Conservation (phyloP, 37 sponge, comb jelly and placozoan species). For the Spongilla lacustris region DNA sequence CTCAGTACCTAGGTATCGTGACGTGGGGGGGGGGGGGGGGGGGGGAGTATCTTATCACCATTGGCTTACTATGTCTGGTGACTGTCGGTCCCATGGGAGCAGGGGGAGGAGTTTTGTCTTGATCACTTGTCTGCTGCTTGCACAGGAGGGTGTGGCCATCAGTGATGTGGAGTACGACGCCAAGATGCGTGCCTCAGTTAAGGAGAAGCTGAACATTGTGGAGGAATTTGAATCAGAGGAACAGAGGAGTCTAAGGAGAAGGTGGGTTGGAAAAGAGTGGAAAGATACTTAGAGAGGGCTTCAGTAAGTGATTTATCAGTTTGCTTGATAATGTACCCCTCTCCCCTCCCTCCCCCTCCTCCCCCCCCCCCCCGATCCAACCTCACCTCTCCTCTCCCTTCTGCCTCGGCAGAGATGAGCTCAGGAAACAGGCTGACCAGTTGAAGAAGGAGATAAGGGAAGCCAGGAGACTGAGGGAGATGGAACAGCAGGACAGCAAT, state of each 20-base stretch:
- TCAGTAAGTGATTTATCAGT: too few relatives aligned
- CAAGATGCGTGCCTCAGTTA: conserved; percentile 33
- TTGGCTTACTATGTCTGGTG: too few relatives aligned
- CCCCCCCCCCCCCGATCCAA: background rate
- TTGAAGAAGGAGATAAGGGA: conserved; percentile 26
- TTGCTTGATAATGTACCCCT: too few relatives aligned
- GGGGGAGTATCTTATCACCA: background rate
- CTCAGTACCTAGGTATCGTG: too few relatives aligned
- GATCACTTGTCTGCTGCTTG: background rate
- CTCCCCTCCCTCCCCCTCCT: too few relatives aligned
- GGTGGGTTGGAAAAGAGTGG: background rate
- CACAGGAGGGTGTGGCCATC: background rate
- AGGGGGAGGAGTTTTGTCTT: too few relatives aligned
- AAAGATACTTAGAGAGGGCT: too few relatives aligned
- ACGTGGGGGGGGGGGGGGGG: too few relatives aligned
- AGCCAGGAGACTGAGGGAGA: conserved; percentile 28
- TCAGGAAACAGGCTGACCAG: conserved; percentile 7
- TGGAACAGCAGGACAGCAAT: conserved; percentile 4
- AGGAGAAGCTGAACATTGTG: conserved; percentile 17
- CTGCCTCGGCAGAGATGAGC: conserved; percentile 1
- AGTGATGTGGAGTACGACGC: conserved; percentile 29
- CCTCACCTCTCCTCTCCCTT: background rate
- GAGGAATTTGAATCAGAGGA: conserved; percentile 6
- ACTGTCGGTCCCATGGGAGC: too few relatives aligned
- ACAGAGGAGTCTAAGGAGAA: conserved; percentile 13